A percentile compares a stretch with the other conserved stretches of the same genome.
Conservation (phyloP, 2,113 vertebrate species). For the Dryoscopus gambensis region DNA sequence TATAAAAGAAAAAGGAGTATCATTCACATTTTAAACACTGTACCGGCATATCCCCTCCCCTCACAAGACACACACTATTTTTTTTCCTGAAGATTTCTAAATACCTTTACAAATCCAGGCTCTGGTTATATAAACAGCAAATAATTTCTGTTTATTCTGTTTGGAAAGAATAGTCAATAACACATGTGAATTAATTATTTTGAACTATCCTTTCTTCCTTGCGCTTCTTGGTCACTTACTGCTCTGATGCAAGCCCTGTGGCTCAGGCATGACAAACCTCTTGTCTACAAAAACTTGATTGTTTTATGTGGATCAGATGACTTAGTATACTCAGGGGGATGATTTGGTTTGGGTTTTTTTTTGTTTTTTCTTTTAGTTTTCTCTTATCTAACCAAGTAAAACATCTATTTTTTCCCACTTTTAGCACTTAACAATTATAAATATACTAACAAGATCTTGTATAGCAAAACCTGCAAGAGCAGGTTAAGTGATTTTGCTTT, state of each 20-base stretch:
- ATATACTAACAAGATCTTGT: neutral
- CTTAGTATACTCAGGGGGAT: neutral
- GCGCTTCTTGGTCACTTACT: neutral
- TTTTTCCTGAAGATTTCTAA: neutral
- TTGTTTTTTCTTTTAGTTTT: neutral
- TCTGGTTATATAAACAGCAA: neutral
- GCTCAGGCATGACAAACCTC: neutral
- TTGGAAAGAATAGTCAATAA: neutral
- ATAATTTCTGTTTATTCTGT: neutral
- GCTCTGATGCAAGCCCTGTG: neutral
- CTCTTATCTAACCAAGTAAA: neutral
- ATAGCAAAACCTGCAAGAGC: neutral
- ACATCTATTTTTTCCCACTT: neutral
- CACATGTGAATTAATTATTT: neutral
- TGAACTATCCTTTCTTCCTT: neutral
- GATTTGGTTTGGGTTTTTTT: neutral
- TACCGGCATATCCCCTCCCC: rapidly evolving
- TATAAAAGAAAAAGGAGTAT: neutral
- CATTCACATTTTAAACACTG: neutral
- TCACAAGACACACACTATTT: too few relatives aligned
- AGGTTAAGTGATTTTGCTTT: neutral
- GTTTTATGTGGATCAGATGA: neutral
- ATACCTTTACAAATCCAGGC: neutral
- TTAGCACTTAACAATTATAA: neutral
- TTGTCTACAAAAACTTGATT: neutral